Evolutionary conservation across 2,113 vertebrate genomes (phyloP), one percentile per base, ranked within the genome.

Genomic region (Miniopterus natalensis): DNA sequence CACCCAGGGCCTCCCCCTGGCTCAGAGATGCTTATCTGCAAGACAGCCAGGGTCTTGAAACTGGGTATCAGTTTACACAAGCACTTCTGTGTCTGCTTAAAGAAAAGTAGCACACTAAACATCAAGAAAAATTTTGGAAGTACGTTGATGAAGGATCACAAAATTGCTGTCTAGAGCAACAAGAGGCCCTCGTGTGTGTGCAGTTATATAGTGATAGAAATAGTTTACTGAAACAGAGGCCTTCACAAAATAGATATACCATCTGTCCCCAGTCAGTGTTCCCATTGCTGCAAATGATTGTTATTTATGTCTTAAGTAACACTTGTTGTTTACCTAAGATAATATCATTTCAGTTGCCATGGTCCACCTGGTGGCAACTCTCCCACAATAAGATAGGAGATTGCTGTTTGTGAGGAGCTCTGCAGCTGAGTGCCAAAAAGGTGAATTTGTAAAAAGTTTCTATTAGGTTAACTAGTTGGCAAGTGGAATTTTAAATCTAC

Each of bases 241-340:
- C 61, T 95, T 83, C 53, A 85, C 59, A 78, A 92, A 97, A 95
- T 92, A 2, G 0, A 93, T 94, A 89, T 63, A 79, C 61, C 14
- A 20, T 95, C 88, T 98, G 71, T 97, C 92, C 73, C 79, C 42
- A 66, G 87, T 0, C 3, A 96, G 93, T 95, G 51, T 90, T 86
- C 90, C 92, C 61, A 10, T 97, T 91, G 80, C 97, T 97, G 94
- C 93, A 88, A 96, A 66, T 92, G 51, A 97, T 90, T 68, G 95
- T 95, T 89, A 95, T 91, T 97, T 97, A 77, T 18, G 95, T 78
- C 88, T 97, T 95, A 92, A 96, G 94, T 13, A 53, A 53, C 92
- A 59, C 95, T 96, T 95, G 59, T 96, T 97, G 88, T 95, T 98
- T 97, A 57, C 79, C 78, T 90, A 59, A 40, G 27, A 53, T 66